These are phyloP conservation scores for Pipa parva DNA, from an alignment of 2,113 vertebrate genomes.

Conservation along the genomic window DNA sequence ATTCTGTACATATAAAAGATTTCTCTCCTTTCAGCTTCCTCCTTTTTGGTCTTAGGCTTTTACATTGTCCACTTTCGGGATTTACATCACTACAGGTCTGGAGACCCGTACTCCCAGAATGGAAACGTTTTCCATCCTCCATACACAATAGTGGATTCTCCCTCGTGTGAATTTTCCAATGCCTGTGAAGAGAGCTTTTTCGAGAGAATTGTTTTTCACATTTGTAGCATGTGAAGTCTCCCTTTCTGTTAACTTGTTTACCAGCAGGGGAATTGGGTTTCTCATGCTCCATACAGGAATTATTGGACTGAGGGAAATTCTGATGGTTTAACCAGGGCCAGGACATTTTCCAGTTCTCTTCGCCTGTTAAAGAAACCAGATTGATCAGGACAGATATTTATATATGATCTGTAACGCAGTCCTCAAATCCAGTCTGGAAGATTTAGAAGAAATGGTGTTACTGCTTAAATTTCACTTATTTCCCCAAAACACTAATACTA, in stretches of 20 bases:
- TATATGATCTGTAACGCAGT: no score
- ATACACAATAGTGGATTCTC: slow-evolving; percentile 12
- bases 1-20: no score
- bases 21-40: not conserved
- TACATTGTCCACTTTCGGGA: not conserved
- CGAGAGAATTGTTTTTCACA: not conserved
- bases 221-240: not conserved
- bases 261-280: not conserved
- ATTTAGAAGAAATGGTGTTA: no score
- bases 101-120: no score
- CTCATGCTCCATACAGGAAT: not conserved
- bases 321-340: no score
- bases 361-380: no score
- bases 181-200: not conserved
- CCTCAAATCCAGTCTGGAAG: no score
- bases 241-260: not conserved
- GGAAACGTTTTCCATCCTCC: not conserved
- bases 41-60: not conserved
- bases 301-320: no score
- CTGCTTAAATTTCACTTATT: no score
- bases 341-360: no score
- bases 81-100: not conserved
- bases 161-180: slow-evolving; percentile 28
- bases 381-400: no score
- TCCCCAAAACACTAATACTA: no score